Evolutionary conservation across 2,113 vertebrate species (phyloP).

Genomic region (Pongo abelii): DNA sequence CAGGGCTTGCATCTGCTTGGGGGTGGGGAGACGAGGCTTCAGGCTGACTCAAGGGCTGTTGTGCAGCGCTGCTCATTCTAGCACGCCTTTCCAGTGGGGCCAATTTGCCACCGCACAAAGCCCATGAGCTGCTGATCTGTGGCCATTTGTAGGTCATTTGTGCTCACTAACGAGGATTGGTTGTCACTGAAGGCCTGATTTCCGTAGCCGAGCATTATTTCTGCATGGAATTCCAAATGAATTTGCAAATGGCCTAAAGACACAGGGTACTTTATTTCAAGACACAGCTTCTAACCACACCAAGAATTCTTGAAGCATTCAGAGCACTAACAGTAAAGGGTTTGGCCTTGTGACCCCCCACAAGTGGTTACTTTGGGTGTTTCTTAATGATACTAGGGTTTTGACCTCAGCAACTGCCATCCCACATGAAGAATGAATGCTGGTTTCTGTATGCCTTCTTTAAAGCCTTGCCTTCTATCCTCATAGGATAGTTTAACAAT

Average conservation of each 20-base stretch:
- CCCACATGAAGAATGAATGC: background rate
- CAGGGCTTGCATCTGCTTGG: background rate
- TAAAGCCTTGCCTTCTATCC: background rate
- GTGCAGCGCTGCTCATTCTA: fast-evolving
- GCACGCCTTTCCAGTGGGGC: background rate
- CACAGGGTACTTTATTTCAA: slow-evolving; percentile 6
- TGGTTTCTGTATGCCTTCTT: background rate
- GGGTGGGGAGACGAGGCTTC: background rate
- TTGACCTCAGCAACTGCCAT: background rate
- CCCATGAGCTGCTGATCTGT: slow-evolving; percentile 10
- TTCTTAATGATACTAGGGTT: background rate
- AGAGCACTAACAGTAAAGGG: background rate
- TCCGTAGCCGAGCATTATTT: background rate
- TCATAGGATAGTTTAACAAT: background rate
- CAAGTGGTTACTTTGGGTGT: background rate
- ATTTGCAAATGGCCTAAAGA: background rate
- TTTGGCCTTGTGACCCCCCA: background rate
- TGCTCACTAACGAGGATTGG: background rate
- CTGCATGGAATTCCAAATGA: background rate
- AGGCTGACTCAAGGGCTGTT: background rate
- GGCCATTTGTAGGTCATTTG: background rate
- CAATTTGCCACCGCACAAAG: background rate
- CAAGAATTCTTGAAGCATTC: background rate
- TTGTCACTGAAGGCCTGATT: slow-evolving; percentile 34
- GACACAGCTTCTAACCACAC: background rate